phyloP scores from a whole-genome alignment of 2,113 vertebrate genomes.

The Sciurus niger region DNA sequence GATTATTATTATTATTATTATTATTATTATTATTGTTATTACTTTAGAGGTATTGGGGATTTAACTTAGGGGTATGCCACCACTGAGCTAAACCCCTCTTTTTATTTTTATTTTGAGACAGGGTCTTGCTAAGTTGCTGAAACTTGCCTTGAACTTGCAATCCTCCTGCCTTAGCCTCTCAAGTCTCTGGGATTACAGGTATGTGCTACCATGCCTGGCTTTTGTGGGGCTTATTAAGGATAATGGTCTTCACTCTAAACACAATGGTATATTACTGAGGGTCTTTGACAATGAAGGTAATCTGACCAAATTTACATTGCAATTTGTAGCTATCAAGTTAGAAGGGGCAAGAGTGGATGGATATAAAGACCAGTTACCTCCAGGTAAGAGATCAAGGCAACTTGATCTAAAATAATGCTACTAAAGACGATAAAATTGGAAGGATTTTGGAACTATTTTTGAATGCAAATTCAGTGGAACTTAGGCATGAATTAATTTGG shows the following conservation, averaged over 20 bases:
- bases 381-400: neutral
- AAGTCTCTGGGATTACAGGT: too few relatives aligned
- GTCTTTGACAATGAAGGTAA: neutral
- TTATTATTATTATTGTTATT: too few relatives aligned
- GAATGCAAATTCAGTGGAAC: neutral
- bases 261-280: neutral
- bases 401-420: neutral
- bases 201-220: too few relatives aligned
- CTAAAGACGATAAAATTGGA: neutral
- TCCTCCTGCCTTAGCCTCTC: too few relatives aligned
- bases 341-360: neutral
- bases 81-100: too few relatives aligned
- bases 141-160: neutral
- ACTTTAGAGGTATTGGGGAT: too few relatives aligned
- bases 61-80: too few relatives aligned
- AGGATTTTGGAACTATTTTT: neutral
- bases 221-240: neutral
- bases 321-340: neutral
- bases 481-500: neutral
- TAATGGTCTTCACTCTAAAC: neutral
- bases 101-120: too few relatives aligned
- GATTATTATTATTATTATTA: too few relatives aligned
- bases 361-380: neutral
- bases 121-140: too few relatives aligned
- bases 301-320: neutral